Evolutionary conservation across 2,888 invertebrate species (phyloP), one percentile per base, ranked within the genome.

Genomic region (Megalurothrips usitatus): DNA sequence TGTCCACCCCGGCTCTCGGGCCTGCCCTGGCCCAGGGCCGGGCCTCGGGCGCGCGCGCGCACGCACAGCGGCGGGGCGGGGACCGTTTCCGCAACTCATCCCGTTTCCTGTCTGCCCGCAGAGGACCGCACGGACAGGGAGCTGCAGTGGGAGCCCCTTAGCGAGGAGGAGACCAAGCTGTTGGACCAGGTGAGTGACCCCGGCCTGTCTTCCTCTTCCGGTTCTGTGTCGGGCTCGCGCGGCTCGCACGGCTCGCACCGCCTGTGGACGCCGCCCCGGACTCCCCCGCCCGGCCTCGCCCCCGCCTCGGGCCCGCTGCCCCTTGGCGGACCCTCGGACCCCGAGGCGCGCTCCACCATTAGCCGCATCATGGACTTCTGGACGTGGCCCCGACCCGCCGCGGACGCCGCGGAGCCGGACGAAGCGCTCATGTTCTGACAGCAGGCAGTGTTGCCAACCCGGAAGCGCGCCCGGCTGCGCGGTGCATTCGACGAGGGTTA

Each of bases 271-370:
- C 68, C 68, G 26, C 68, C 26, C 68, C 23, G 23, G 23, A 43
- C 78, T 26, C 26, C 78, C 48, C 47, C 48, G 26, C 26, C 80
- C 14, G 26, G 23, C 34, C 26, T 28, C 19, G 23, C 26, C 49
- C 47, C 80, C 0, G 28, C 63, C 80, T 81, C 23, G 81, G 80
- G 78, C 80, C 81, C 80, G 12, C 68, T 26, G 26, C 68, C 68
- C 68, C 68, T 26, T 8, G 26, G 68, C 9, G 3, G 68, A 23
- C 68, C 68, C 68, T 43, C 23, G 68, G 68, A 23, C 68, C 23
- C 68, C 68, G 23, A 23, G 12, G 68, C 58, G 58, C 58, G 68
- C 68, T 26, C 68, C 6, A 26, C 68, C 23, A 12, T 75, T 12
- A 26, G 68, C 12, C 68, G 68, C 68, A 10, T 75, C 68, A 26